Percentiles rank a stretch among this genome's conserved stretches.
phyloP scores from a whole-genome alignment of 2,113 vertebrate species.

The Argyrosomus japonicus region DNA sequence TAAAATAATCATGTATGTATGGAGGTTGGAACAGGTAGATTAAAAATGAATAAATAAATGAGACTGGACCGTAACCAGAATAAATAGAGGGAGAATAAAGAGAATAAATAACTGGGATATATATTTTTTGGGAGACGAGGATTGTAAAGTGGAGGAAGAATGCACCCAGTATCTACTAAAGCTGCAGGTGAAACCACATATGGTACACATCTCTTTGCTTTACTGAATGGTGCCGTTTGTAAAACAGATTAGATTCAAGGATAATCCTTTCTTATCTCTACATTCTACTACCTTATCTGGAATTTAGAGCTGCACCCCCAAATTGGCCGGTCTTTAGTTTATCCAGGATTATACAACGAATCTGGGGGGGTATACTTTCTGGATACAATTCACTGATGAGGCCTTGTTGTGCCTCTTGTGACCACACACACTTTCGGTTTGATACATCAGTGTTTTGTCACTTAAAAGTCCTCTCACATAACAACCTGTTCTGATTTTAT shows the following conservation, averaged over 20 bases:
- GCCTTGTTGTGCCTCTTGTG: not conserved
- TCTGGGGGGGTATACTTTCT: constrained; percentile 6
- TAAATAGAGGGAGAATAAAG: too few relatives aligned
- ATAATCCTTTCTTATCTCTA: constrained; percentile 61
- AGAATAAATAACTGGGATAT: not conserved
- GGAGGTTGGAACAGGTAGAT: not conserved
- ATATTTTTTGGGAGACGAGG: not conserved
- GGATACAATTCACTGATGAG: constrained; percentile 21
- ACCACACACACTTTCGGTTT: not conserved
- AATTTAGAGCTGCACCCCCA: constrained; percentile 50
- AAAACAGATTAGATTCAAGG: constrained; percentile 54
- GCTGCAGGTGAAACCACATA: not conserved
- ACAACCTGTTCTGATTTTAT: not conserved
- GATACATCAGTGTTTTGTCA: not conserved
- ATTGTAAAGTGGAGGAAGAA: not conserved
- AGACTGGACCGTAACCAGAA: not conserved
- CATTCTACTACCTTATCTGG: constrained; percentile 54
- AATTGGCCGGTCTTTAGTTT: constrained; percentile 46
- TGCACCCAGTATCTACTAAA: not conserved
- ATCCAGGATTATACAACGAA: constrained; percentile 59
- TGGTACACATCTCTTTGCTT: not conserved
- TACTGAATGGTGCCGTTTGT: constrained; percentile 22
- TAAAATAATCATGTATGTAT: too few relatives aligned
- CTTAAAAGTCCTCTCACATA: not conserved
- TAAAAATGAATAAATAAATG: not conserved